Percentiles rank a stretch among this genome's conserved stretches.
Conservation (phyloP, 2,888 invertebrate genomes). For the Tinea semifulvella region DNA sequence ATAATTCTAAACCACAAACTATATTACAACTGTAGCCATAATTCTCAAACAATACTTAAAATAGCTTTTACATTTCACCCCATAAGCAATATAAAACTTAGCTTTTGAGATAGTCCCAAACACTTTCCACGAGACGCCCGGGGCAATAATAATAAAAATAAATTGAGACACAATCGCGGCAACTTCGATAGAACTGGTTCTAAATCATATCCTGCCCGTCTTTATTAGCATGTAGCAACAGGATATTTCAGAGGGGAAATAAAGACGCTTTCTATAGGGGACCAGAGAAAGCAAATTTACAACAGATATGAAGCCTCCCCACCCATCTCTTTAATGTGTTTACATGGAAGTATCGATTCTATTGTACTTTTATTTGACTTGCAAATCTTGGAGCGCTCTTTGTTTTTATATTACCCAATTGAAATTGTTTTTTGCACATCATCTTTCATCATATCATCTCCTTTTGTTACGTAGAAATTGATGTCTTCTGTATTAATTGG, state of each 20-base stretch:
- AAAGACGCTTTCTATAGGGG: conserved; percentile 42
- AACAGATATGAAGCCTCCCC: conserved; percentile 18
- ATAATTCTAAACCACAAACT: background rate
- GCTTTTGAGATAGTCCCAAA: conserved; percentile 20
- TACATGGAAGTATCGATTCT: conserved; percentile 63
- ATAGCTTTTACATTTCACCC: conserved; percentile 1
- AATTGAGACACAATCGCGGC: conserved; percentile 28
- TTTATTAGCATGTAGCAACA: conserved; percentile 56
- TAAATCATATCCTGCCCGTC: conserved; percentile 50
- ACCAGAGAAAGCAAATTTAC: conserved; percentile 18
- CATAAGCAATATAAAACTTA: conserved; percentile 7
- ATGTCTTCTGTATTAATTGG: too few relatives aligned
- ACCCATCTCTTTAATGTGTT: conserved; percentile 61
- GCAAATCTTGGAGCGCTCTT: conserved; percentile 32
- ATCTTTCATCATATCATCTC: too few relatives aligned
- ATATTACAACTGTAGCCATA: background rate
- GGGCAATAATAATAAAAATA: conserved; percentile 56
- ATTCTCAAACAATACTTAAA: conserved; percentile 4
- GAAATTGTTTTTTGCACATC: background rate
- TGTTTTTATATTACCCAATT: background rate
- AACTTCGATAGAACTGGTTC: conserved; percentile 10
- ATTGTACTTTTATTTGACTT: conserved; percentile 63
- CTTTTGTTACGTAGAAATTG: too few relatives aligned
- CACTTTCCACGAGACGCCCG: conserved; percentile 35
- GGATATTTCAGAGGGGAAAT: conserved; percentile 53